phyloP scores from a whole-genome alignment of 1,140 invertebrate species.

The Halictus rubicundus region DNA sequence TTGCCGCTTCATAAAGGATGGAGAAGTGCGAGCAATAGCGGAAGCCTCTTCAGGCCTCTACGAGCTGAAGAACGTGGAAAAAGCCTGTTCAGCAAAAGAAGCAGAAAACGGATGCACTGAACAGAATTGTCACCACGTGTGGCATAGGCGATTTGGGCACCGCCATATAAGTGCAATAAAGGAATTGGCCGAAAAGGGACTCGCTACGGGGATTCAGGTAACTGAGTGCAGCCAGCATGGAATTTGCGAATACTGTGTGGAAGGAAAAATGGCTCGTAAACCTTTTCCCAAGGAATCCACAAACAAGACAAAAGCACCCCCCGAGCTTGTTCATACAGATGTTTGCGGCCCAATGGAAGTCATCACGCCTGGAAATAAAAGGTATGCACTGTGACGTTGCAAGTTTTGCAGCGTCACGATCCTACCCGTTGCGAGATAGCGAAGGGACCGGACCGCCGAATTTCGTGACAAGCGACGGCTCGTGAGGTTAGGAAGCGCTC shows the following conservation, averaged over 20 bases:
- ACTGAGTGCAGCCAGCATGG: constrained; percentile 19
- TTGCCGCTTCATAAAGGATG: neutral
- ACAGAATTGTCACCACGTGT: constrained; percentile 33
- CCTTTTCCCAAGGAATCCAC: constrained; percentile 51
- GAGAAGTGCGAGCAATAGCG: neutral
- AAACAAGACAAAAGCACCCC: constrained; percentile 17
- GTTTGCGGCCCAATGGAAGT: neutral
- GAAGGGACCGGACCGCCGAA: no score
- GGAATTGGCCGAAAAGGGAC: constrained; percentile 29
- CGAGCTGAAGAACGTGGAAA: neutral
- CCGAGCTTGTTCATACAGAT: constrained; percentile 58
- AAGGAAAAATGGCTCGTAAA: constrained; percentile 46
- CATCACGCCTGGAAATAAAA: constrained; percentile 23
- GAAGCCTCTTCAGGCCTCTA: neutral
- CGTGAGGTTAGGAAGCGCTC: no score
- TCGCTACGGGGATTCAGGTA: constrained; percentile 44
- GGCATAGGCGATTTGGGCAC: constrained; percentile 61
- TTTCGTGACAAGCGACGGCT: no score
- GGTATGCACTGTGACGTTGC: no score
- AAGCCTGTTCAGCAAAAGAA: neutral
- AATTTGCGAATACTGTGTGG: constrained; percentile 36
- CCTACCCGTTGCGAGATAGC: no score
- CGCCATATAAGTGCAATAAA: constrained; percentile 51
- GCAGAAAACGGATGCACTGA: no score
- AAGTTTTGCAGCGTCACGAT: no score